A percentile compares a stretch with the other conserved stretches of the same genome.
These are phyloP conservation scores for Drosophila lowei DNA, from an alignment of 1,140 invertebrate genomes.

Conservation along the genomic window DNA sequence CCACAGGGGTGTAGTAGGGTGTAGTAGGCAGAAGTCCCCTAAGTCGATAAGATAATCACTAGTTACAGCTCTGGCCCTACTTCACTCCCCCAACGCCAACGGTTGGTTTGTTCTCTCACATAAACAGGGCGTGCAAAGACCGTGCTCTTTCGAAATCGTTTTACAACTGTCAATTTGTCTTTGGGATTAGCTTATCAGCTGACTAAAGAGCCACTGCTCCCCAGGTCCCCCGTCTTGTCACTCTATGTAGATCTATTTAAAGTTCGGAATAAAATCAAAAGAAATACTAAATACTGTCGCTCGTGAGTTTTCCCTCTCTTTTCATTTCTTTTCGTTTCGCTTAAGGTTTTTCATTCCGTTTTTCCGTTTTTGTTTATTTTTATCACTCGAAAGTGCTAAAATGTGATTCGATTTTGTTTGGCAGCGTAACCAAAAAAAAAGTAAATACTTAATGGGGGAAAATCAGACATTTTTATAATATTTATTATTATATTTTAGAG, in stretches of 20 bases:
- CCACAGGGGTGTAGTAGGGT: constrained; percentile 5
- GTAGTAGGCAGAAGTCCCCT: neutral
- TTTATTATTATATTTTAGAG: constrained; percentile 22
- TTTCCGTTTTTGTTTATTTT: constrained; percentile 68
- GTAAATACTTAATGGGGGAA: constrained; percentile 40
- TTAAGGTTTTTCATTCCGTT: constrained; percentile 4
- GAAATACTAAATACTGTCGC: constrained; percentile 14
- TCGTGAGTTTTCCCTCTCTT: neutral
- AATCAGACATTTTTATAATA: constrained; percentile 31
- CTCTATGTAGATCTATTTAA: constrained; percentile 40
- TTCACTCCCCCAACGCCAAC: no score
- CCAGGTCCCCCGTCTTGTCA: neutral
- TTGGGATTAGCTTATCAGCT: constrained; percentile 45
- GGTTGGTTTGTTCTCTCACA: neutral
- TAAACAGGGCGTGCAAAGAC: neutral
- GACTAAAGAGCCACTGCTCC: constrained; percentile 11
- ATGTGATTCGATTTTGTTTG: constrained; percentile 64
- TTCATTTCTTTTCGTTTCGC: constrained; percentile 19
- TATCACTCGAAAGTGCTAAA: constrained; percentile 72
- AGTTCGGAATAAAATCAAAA: constrained; percentile 32
- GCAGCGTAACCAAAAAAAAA: constrained; percentile 53
- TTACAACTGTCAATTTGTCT: constrained; percentile 17
- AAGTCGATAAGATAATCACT: constrained; percentile 39
- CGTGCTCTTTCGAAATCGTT: constrained; percentile 2
- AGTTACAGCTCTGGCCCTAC: constrained; percentile 12